Conservation (phyloP, 2,888 invertebrate species). For the Eupithecia exiguata region DNA sequence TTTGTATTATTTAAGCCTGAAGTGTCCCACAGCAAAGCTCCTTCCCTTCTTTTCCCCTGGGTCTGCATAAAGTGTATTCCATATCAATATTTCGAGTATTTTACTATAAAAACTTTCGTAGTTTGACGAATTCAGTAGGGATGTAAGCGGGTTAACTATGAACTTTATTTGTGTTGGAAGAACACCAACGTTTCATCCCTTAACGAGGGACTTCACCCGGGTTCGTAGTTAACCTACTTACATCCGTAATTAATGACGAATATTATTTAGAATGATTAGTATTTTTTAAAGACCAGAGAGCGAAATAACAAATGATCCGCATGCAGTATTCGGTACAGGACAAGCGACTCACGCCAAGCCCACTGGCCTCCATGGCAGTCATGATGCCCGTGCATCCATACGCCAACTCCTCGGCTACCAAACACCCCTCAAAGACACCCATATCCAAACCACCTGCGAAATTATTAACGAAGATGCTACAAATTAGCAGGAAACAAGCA, state of each 20-base stretch:
- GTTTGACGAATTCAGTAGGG: too few species aligned
- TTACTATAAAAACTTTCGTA: too few species aligned
- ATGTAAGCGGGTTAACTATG: too few species aligned
- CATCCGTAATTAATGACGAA: not conserved
- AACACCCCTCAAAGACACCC: conserved; percentile 89
- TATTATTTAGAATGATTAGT: not conserved
- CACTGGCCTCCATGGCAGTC: conserved; percentile 95
- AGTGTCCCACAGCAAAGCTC: not conserved
- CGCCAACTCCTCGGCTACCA: conserved; percentile 94
- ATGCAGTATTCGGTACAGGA: not conserved
- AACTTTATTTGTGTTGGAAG: too few species aligned
- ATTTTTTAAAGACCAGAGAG: not conserved
- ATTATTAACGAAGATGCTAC: conserved; percentile 34
- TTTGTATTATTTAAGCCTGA: not conserved
- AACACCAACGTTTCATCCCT: too few species aligned
- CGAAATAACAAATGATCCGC: not conserved
- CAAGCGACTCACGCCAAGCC: conserved; percentile 87
- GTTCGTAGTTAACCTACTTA: too few species aligned
- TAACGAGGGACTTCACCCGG: too few species aligned
- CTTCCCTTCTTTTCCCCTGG: too few species aligned
- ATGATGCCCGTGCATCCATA: conserved; percentile 96
- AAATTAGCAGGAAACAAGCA: not conserved
- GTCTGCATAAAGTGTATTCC: not conserved
- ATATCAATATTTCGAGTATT: not conserved
- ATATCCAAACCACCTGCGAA: conserved; percentile 89